Base-by-base conservation (phyloP, 2,888 invertebrate species). In the Euphydryas editha region DNA sequence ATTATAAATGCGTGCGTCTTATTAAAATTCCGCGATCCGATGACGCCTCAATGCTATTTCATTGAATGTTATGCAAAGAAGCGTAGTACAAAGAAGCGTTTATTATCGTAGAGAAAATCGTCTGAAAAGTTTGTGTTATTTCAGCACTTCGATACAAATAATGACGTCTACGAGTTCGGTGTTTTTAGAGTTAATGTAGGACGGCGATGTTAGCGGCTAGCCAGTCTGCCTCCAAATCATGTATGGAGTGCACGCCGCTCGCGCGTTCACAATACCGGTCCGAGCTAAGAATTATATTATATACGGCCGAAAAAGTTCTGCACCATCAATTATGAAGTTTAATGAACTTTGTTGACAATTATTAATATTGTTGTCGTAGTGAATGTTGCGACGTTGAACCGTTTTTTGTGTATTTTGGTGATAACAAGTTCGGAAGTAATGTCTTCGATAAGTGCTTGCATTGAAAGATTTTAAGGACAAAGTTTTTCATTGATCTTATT, bases 271-370 rank as follows among this genome's bases (percentile, higher is more conserved):
- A 11, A 17, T 54, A 54, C 36, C 30, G 36, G 54, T 17, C 17
- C 30, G 36, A 36, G 36, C 18, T 51, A 54, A 54, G 54, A 36
- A 21, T n/a, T 46, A 24, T 20, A 58, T 63, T 63, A 63, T 58
- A 24, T 44, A 51, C 63, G 36, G 15, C 55, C 61, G 63, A 63
- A 63, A 67, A 64, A 67, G 37, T 61, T 63, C 59, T 60, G 58
- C 58, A 64, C 39, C 56, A 17, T 21, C 59, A 55, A 64, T 59
- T 54, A 59, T 54, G 64, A 54, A 46, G 64, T 64, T 61, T 39
- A 54, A 49, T 59, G 55, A 63, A 44, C 47, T 51, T 68, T 54
- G 58, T 65, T 55, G 46, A 20, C 17, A 59, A 37, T 46, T 42
- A 54, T 36, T 65, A 46, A 42, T 60, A 24, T 54, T n/a, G 10